Conservation (phyloP, 2,888 invertebrate genomes). For the Caenorhabditis sp. region DNA sequence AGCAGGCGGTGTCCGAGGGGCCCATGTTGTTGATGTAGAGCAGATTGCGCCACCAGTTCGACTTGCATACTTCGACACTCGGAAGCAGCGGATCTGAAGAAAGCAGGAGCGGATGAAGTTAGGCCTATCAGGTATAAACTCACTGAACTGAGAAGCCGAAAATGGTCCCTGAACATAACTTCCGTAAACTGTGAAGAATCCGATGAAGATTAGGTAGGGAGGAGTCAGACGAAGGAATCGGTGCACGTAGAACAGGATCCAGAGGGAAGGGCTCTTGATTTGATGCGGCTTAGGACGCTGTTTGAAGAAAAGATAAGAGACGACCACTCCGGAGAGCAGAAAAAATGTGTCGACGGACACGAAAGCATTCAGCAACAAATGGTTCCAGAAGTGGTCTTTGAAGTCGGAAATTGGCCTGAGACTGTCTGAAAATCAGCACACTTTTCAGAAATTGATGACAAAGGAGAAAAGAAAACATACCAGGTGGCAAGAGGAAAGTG, state of each 20-base stretch:
- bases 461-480: not conserved
- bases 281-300: not conserved
- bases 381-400: constrained; percentile 42
- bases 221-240: constrained; percentile 65
- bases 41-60: constrained; percentile 70
- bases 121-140: too few species aligned
- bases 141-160: constrained; percentile 38
- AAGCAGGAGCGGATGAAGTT: too few species aligned
- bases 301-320: constrained; percentile 75
- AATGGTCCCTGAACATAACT: constrained; percentile 54
- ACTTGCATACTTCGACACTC: constrained; percentile 19
- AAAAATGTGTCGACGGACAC: constrained; percentile 77
- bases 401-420: constrained; percentile 26
- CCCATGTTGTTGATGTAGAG: constrained; percentile 75
- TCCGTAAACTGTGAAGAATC: constrained; percentile 56
- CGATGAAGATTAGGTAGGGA: constrained; percentile 62
- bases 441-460: not conserved
- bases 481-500: constrained; percentile 25
- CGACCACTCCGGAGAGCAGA: constrained; percentile 73
- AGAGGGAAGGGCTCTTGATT: constrained; percentile 35
- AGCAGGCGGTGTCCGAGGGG: constrained; percentile 38
- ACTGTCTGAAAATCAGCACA: constrained; percentile 19
- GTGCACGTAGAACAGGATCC: constrained; percentile 67
- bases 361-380: constrained; percentile 60
- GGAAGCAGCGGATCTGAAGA: constrained; percentile 16